A percentile compares a stretch with the other conserved stretches of the same genome.
These are phyloP conservation scores for Umimayanthus chanpuru DNA, from an alignment of 92 coral and sea anemone species.

Conservation along the genomic window DNA sequence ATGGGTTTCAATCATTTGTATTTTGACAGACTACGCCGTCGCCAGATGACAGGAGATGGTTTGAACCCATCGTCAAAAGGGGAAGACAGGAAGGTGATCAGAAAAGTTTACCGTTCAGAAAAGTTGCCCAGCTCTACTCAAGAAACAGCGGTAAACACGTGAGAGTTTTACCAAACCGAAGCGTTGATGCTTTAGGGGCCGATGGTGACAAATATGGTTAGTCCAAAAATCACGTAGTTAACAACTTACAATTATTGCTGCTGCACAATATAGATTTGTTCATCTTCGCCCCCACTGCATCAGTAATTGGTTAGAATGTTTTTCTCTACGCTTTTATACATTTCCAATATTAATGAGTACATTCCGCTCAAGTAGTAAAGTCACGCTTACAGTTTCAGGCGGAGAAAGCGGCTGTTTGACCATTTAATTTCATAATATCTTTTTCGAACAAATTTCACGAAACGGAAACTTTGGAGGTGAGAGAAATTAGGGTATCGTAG, in stretches of 20 bases:
- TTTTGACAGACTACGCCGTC: conserved; percentile 35
- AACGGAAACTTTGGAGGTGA: neutral
- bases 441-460: neutral
- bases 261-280: neutral
- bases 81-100: conserved; percentile 53
- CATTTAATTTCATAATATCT: neutral
- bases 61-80: conserved; percentile 50
- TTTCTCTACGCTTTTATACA: neutral
- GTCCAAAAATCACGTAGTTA: conserved; percentile 13
- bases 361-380: neutral
- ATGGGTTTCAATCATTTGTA: conserved; percentile 4
- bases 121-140: conserved; percentile 92
- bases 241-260: neutral
- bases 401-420: neutral
- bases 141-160: conserved; percentile 89
- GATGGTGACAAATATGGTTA: conserved; percentile 90
- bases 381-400: neutral
- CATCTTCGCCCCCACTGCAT: neutral
- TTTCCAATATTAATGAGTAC: conserved; percentile 7
- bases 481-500: neutral
- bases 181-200: conserved; percentile 82
- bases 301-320: neutral
- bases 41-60: conserved; percentile 46
- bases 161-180: conserved; percentile 71
- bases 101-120: conserved; percentile 71